A percentile compares a stretch with the other conserved stretches of the same genome.
These are phyloP conservation scores for Criorhina ranunculi DNA, from an alignment of 2,888 invertebrate species.

Conservation along the genomic window DNA sequence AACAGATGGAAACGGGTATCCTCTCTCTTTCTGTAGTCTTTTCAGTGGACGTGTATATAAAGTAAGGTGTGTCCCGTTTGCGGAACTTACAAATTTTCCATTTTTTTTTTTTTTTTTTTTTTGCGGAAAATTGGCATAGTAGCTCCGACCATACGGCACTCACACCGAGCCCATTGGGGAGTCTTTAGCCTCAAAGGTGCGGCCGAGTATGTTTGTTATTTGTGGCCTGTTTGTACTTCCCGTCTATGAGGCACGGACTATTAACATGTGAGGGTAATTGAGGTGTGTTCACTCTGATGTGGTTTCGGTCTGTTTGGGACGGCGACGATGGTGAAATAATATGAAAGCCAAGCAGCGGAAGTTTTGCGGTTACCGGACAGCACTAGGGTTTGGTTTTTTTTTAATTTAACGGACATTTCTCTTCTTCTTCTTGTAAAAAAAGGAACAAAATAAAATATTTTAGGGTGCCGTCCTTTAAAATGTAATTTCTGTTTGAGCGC, in stretches of 20 bases:
- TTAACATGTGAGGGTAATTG: constrained; percentile 28
- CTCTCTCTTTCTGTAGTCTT: constrained; percentile 3
- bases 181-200: constrained; percentile 31
- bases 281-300: constrained; percentile 23
- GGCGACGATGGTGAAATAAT: background rate
- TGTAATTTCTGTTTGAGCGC: constrained; percentile 8
- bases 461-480: constrained; percentile 22
- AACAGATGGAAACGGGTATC: constrained; percentile 17
- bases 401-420: constrained; percentile 18
- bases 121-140: constrained; percentile 17
- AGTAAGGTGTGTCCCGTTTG: constrained; percentile 36
- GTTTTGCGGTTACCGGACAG: background rate
- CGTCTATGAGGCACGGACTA: constrained; percentile 9
- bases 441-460: background rate
- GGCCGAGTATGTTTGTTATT: constrained; percentile 40
- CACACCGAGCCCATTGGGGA: background rate
- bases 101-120: constrained; percentile 1
- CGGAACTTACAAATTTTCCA: background rate
- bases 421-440: no score
- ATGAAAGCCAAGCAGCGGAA: background rate
- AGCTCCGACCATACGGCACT: background rate
- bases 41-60: constrained; percentile 1
- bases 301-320: constrained; percentile 2
- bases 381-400: constrained; percentile 4
- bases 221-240: constrained; percentile 21